Base-by-base conservation (phyloP, 2,888 invertebrate genomes). In the Drosophila nr. medialis region DNA sequence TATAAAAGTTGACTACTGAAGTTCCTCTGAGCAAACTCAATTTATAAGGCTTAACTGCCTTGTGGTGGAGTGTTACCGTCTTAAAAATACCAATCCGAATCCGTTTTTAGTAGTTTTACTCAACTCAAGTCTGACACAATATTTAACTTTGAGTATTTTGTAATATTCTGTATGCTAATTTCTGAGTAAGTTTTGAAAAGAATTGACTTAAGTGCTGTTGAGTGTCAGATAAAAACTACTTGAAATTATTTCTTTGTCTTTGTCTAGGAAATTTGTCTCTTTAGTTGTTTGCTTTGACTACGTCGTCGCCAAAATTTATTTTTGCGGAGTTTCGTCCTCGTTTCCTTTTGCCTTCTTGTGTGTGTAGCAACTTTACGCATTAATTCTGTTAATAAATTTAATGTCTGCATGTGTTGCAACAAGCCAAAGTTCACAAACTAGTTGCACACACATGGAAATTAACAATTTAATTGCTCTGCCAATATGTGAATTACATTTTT, bases 331-430 rank as follows among this genome's bases (percentile, higher is more conserved):
- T 58, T 36, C 65, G 64, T 56, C 66, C 67, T 66, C 64, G 72
- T 79, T 77, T 75, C 8, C 36, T 38, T 29, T 64, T 40, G 40
- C 2, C 40, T 55, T 49, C 72, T 73, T 73, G 74, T 75, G 50
- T 40, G 29, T 11, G 66, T 8, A 64, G 21, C 64, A 85, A 86
- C 74, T 86, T 86, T 80, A 65, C 68, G 74, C 85, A 89, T 86
- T 86, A 89, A 89, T 89, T 87, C 75, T 77, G 90, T 86, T 86
- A 86, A 86, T 86, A 86, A 84, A 84, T 87, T 89, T 89, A 87
- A 87, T 86, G 85, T 75, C 69, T 72, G 69, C 75, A 64, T 53
- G 54, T 77, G 50, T 61, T 68, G 70, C 56, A 48, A 49, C 48
- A 59, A 64, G 62, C 27, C 53, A 67, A 77, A 89, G 75, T 86